These are phyloP conservation scores for Chrysolina americana DNA, from an alignment of 2,888 invertebrate genomes.

Conservation along the genomic window DNA sequence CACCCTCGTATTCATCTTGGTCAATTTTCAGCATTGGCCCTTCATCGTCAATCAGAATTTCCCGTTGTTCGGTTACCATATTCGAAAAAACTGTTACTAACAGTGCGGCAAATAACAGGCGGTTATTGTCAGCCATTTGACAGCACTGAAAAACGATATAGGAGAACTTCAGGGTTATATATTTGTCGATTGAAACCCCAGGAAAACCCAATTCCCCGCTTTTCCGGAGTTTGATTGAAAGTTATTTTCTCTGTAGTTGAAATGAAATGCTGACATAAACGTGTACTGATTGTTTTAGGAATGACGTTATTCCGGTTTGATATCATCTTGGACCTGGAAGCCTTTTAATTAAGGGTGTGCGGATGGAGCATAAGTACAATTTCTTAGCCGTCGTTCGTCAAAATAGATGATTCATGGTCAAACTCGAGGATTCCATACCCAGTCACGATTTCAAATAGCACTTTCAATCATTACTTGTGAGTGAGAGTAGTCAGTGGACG, in stretches of 20 bases:
- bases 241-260: neutral
- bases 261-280: neutral
- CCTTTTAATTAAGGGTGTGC: neutral
- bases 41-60: constrained; percentile 60
- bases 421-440: too few relatives aligned
- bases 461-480: too few relatives aligned
- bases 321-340: neutral
- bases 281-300: neutral
- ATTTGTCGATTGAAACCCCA: constrained; percentile 13
- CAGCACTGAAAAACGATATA: constrained; percentile 16
- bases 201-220: constrained; percentile 5
- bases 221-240: neutral
- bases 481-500: too few relatives aligned
- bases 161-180: neutral
- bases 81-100: constrained; percentile 27
- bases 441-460: too few relatives aligned
- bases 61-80: constrained; percentile 50
- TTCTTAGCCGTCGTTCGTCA: too few relatives aligned
- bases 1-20: constrained; percentile 44
- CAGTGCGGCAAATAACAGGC: constrained; percentile 30
- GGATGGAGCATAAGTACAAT: too few relatives aligned
- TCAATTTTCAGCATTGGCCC: constrained; percentile 53
- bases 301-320: neutral
- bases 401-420: too few relatives aligned
- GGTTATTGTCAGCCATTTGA: constrained; percentile 36